These are phyloP conservation scores for Lepilemur septentrionalis DNA, from an alignment of 2,797 vertebrate species.

Conservation along the genomic window DNA sequence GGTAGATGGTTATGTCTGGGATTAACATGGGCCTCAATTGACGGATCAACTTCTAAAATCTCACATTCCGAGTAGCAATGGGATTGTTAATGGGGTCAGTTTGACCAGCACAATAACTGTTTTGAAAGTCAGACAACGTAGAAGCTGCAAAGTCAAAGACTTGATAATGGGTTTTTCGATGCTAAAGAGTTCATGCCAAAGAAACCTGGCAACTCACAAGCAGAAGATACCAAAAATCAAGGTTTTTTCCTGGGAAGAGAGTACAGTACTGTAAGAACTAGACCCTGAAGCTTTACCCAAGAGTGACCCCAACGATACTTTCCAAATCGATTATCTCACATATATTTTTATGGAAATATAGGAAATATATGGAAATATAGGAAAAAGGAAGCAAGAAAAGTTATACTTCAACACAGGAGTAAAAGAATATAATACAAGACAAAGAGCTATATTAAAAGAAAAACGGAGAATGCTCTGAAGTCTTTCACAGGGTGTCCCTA, in stretches of 20 bases:
- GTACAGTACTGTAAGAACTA: neutral
- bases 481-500: neutral
- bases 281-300: neutral
- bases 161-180: neutral
- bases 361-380: neutral
- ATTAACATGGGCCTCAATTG: slow-evolving; percentile 34
- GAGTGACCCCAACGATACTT: neutral
- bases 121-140: slow-evolving; percentile 13
- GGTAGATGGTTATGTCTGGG: neutral
- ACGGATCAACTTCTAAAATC: slow-evolving; percentile 1
- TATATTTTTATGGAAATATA: neutral
- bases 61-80: neutral
- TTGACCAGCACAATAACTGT: neutral
- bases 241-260: neutral
- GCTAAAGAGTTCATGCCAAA: neutral
- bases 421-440: neutral
- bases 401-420: neutral
- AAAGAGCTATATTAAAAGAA: neutral
- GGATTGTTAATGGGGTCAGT: neutral
- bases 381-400: neutral
- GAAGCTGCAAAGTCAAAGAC: neutral
- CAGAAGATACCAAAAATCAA: neutral
- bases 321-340: neutral
- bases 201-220: neutral
- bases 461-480: neutral